Evolutionary conservation across 2,888 invertebrate species (phyloP).

Genomic region (Eristalinus aeneus): DNA sequence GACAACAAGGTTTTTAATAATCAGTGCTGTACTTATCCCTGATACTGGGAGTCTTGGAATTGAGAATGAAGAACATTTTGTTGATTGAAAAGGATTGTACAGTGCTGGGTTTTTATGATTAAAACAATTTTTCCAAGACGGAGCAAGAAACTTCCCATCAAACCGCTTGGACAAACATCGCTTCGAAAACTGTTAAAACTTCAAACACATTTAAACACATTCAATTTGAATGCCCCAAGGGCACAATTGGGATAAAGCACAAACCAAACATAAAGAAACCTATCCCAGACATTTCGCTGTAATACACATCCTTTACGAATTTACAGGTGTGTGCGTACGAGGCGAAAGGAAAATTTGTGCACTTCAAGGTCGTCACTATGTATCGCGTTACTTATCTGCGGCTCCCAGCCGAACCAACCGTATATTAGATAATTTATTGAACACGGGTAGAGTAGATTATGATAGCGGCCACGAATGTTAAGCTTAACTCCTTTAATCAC

Average conservation of each 20-base stretch:
- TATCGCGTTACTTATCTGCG: conserved; percentile 4
- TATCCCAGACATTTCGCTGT: conserved; percentile 8
- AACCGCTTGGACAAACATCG: background rate
- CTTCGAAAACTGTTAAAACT: too few species aligned
- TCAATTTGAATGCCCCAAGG: too few species aligned
- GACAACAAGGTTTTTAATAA: too few species aligned
- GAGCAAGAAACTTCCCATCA: too few species aligned
- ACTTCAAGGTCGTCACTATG: conserved; percentile 11
- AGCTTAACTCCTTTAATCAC: conserved; percentile 61
- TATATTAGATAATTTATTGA: conserved; percentile 55
- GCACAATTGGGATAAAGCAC: conserved; percentile 9
- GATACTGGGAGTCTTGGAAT: too few species aligned
- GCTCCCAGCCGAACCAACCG: background rate
- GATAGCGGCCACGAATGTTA: conserved; percentile 45
- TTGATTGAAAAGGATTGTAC: background rate
- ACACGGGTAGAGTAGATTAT: conserved; percentile 56
- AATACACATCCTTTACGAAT: background rate
- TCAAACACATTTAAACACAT: too few species aligned
- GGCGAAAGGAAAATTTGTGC: background rate
- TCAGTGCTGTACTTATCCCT: too few species aligned
- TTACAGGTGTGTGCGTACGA: background rate
- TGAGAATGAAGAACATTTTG: too few species aligned
- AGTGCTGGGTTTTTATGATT: background rate
- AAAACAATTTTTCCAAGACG: background rate
- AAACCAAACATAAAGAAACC: background rate